Evolutionary conservation across 2,797 vertebrate genomes (phyloP), one percentile per base, ranked within the genome.

Genomic region (Taenioides sp.): DNA sequence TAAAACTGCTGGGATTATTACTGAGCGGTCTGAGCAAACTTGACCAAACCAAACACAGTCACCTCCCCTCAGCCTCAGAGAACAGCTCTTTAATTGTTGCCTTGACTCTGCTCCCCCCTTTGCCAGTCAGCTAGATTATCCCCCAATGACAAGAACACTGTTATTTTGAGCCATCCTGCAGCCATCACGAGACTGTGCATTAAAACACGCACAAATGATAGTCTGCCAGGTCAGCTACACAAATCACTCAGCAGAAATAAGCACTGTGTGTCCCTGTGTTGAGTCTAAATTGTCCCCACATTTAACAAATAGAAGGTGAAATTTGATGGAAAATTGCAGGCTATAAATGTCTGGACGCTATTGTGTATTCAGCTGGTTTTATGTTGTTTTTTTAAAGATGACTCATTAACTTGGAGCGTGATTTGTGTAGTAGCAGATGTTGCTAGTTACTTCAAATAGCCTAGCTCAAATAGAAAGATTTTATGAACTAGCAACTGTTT

Each of bases 81-180:
- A 91, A 86, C 83, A 88, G 80, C 64, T 87, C 78, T 84, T 70
- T 90, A 89, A 87, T 91, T 91, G 86, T 86, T 88, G 82, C 89
- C 85, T 84, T 87, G 88, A 86, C 76, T 80, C 78, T 62, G 64
- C 7, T 67, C 86, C 81, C 70, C 73, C 69, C 81, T 75, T 65
- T 72, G 78, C 89, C 88, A 87, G 78, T 67, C 80, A 71, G 87
- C 80, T 77, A 86, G 80, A 88, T 87, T 87, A 90, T 91, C 87
- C 86, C 84, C 82, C 89, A 92, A 92, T 91, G 89, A 92, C 88
- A 89, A 87, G 85, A 88, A 84, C 83, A 87, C 76, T 0, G 87
- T 91, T 92, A 92, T 93, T 93, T 92, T 60, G 88, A 88, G 87
- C 79, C 79, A 89, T 89, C 87, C 81, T 40, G 86, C 87, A 86